A percentile compares a stretch with the other conserved stretches of the same genome.
These are phyloP conservation scores for Heteropelma amictum DNA, from an alignment of 2,888 invertebrate species.

Conservation along the genomic window DNA sequence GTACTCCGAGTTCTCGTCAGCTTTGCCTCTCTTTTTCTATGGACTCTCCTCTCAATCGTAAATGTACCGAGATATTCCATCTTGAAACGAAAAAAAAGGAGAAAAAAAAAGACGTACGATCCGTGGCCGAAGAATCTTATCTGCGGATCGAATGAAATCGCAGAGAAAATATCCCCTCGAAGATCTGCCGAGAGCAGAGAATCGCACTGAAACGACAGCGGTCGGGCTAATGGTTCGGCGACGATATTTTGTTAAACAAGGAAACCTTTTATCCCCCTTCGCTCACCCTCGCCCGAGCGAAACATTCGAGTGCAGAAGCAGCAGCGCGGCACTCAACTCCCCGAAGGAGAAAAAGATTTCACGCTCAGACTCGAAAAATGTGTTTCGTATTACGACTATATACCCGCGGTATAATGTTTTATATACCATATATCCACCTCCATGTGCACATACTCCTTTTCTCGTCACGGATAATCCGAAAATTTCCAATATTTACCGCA, in stretches of 20 bases:
- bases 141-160: conserved; percentile 44
- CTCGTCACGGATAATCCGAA: too few relatives aligned
- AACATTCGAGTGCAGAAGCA: conserved; percentile 67
- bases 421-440: neutral
- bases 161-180: conserved; percentile 61
- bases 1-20: neutral
- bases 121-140: conserved; percentile 40
- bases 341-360: conserved; percentile 57
- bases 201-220: conserved; percentile 72
- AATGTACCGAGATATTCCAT: neutral
- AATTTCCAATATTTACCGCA: too few relatives aligned
- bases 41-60: too few relatives aligned
- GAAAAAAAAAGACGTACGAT: conserved; percentile 28
- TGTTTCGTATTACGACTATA: conserved; percentile 47
- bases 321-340: conserved; percentile 62
- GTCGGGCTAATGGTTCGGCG: conserved; percentile 76
- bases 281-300: conserved; percentile 58
- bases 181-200: conserved; percentile 68
- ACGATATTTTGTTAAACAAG: conserved; percentile 77
- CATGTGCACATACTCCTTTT: too few relatives aligned
- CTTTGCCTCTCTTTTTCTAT: too few relatives aligned
- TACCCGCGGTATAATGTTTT: neutral
- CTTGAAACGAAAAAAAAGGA: neutral
- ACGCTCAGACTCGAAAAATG: conserved; percentile 50
- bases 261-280: conserved; percentile 76